Base-by-base conservation (phyloP, 2,797 vertebrate species). In the Brachyalestes nurse region DNA sequence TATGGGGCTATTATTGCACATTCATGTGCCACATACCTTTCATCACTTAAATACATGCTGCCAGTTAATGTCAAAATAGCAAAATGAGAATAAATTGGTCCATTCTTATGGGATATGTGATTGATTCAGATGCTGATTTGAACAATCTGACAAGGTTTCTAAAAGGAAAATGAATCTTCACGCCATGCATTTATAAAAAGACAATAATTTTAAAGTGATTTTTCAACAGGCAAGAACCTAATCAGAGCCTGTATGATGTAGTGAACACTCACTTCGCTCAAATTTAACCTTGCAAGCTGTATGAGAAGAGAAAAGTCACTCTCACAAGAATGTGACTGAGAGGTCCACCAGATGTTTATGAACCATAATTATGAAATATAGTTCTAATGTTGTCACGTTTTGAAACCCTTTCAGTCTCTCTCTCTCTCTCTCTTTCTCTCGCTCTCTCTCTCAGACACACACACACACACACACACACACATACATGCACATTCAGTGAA, bases 401-500 rank as follows among this genome's bases (percentile, higher is more conserved):
- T 92, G 94, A 80, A 81, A 81, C 95, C 72, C 74, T 81, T 71
- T 19, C 77, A n/a, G n/a, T n/a, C n/a, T n/a, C n/a, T n/a, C n/a
- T n/a, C n/a, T n/a, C n/a, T n/a, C n/a, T n/a, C n/a, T n/a, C n/a
- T n/a, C n/a, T n/a, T n/a, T n/a, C n/a, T n/a, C n/a, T n/a, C n/a
- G n/a, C n/a, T n/a, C n/a, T n/a, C n/a, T n/a, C n/a, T n/a, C 8
- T 12, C 34, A 40, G 49, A 70, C 45, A 14, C 42, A 72, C 72
- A 86, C 81, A 76, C 71, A 93, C 92, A 94, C 93, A 81, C 82
- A 65, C 91, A 93, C 91, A 86, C 81, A 75, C 66, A 93, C 92
- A 94, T 93, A 83, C 82, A 64, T 91, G 93, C 91, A 88, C 86
- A 91, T 92, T 72, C 92, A 95, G 93, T 93, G 93, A 95, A 93